Conservation (phyloP, 2,113 vertebrate genomes). For the Cynopterus brachyotis region DNA sequence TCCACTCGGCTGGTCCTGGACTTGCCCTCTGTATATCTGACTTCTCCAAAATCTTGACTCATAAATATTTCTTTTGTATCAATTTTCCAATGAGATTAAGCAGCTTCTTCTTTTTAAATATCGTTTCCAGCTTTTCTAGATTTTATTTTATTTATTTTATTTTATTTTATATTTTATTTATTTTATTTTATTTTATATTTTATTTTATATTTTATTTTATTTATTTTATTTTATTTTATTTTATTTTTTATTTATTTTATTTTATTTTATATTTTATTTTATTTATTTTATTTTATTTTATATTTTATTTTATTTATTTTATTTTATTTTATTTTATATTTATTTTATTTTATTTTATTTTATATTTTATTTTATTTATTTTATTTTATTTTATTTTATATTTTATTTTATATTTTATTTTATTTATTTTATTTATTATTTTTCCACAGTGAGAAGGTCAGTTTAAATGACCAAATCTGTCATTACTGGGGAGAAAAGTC, state of each 20-base stretch:
- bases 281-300: too few relatives aligned
- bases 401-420: neutral
- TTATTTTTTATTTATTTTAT: neutral
- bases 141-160: neutral
- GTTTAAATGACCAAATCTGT: neutral
- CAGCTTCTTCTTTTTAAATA: neutral
- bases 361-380: neutral
- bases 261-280: neutral
- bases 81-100: neutral
- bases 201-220: neutral
- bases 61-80: neutral
- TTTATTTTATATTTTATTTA: too few relatives aligned
- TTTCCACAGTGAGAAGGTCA: neutral
- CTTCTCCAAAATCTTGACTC: neutral
- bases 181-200: neutral
- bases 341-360: neutral
- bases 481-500: neutral
- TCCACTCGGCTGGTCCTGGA: neutral
- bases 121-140: neutral
- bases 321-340: too few relatives aligned
- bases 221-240: neutral
- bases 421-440: neutral
- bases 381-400: too few relatives aligned
- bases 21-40: neutral
- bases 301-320: neutral